Evolutionary conservation across 2,113 vertebrate species (phyloP).

Genomic region (Toxostoma redivivum): DNA sequence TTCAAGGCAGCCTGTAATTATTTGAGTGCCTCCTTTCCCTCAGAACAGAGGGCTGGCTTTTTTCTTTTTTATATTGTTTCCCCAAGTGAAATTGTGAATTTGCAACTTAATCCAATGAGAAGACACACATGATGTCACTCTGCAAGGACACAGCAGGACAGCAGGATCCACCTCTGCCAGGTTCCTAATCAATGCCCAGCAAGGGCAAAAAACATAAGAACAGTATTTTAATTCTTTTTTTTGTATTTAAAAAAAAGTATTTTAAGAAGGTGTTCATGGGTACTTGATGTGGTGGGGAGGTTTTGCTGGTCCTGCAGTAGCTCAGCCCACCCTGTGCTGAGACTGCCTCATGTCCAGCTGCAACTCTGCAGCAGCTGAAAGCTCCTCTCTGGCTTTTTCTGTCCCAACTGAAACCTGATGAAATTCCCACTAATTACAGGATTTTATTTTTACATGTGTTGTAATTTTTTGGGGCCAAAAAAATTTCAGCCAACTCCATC

Average conservation of each 20-base stretch:
- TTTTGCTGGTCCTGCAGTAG: not conserved
- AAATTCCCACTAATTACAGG: not conserved
- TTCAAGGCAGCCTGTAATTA: slow-evolving; percentile 16
- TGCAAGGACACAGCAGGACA: not conserved
- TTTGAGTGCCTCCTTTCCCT: not conserved
- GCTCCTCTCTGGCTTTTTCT: not conserved
- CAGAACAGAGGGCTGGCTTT: not conserved
- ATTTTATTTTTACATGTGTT: not conserved
- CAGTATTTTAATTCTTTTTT: not conserved
- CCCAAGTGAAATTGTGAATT: not conserved
- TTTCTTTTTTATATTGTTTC: not conserved
- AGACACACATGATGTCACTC: not conserved
- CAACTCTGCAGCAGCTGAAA: not conserved
- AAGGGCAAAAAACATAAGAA: not conserved
- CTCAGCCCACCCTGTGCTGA: not conserved
- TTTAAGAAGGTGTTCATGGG: not conserved
- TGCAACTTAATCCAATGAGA: not conserved
- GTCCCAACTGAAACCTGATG: not conserved
- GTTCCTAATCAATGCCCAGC: not conserved
- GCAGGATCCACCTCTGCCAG: not conserved
- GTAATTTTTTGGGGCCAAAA: not conserved
- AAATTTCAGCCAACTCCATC: not conserved
- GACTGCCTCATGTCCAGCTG: not conserved
- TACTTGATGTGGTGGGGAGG: not conserved
- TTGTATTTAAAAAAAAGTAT: not conserved